phyloP scores from a whole-genome alignment of 2,797 vertebrate genomes.

The Iguana delicatissima region DNA sequence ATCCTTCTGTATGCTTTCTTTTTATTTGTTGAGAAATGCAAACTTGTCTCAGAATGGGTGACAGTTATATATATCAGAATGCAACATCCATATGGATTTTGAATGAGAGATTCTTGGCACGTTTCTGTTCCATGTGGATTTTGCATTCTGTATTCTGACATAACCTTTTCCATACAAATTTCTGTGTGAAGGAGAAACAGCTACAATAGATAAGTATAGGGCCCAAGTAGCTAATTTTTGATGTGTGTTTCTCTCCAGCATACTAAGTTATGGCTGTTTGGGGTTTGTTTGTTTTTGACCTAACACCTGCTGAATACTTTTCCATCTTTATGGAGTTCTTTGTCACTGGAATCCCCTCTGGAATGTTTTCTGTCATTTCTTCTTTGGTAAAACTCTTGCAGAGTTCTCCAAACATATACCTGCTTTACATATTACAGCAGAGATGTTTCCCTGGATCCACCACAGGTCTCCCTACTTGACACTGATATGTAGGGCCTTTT shows the following conservation, averaged over 20 bases:
- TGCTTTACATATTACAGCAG: background rate
- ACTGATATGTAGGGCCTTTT: background rate
- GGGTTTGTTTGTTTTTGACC: background rate
- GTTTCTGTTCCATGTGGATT: background rate
- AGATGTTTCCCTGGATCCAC: background rate
- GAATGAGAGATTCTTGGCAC: slow-evolving; percentile 16
- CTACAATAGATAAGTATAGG: background rate
- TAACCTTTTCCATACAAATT: background rate
- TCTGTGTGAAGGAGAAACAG: background rate
- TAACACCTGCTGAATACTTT: background rate
- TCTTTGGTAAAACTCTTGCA: background rate
- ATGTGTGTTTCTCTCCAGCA: background rate
- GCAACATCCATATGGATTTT: slow-evolving; percentile 19
- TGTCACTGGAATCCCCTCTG: background rate
- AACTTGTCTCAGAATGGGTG: background rate
- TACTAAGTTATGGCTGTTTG: background rate
- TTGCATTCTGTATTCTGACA: background rate
- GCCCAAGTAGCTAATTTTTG: background rate
- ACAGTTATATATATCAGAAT: background rate
- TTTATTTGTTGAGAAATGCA: background rate
- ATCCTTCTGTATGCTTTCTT: background rate
- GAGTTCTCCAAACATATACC: background rate
- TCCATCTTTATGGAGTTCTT: background rate
- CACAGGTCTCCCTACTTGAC: background rate
- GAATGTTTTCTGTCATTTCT: background rate